These are phyloP conservation scores for Ladona fulva DNA, from an alignment of 1,140 invertebrate species.

Conservation along the genomic window DNA sequence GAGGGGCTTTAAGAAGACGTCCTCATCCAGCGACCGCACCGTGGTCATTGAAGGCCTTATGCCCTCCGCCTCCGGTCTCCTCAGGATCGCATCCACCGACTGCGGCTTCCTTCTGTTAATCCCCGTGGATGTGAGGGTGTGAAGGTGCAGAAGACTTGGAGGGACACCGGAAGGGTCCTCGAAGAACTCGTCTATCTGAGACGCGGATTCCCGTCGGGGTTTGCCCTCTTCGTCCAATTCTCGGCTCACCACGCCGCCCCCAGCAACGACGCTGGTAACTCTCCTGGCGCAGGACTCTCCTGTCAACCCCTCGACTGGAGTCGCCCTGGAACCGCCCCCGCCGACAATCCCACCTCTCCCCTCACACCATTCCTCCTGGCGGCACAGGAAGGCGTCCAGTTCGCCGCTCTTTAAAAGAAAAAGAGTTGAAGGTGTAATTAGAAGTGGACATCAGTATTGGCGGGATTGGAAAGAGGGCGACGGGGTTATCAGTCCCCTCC, in stretches of 20 bases:
- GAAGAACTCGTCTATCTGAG: constrained; percentile 62
- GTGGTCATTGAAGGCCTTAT: neutral
- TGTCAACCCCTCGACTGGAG: neutral
- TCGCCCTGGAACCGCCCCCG: constrained; percentile 40
- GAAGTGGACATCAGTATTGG: too few relatives aligned
- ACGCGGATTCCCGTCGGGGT: constrained; percentile 48
- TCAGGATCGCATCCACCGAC: constrained; percentile 34
- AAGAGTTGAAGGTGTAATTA: neutral
- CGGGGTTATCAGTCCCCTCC: too few relatives aligned
- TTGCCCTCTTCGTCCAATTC: constrained; percentile 44
- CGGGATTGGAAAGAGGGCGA: too few relatives aligned
- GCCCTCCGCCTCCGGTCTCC: constrained; percentile 28
- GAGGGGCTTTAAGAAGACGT: constrained; percentile 70
- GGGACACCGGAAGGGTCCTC: constrained; percentile 34
- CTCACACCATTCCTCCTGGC: constrained; percentile 44
- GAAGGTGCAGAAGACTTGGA: constrained; percentile 32
- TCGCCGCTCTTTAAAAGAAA: constrained; percentile 46
- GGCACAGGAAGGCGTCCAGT: constrained; percentile 48
- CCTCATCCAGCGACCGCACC: constrained; percentile 45
- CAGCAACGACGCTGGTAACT: constrained; percentile 34
- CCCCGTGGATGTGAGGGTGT: constrained; percentile 22
- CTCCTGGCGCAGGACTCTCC: neutral
- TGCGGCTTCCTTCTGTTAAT: neutral
- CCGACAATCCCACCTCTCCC: neutral
- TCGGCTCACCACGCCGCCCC: neutral